Base-by-base conservation (phyloP, 2,797 vertebrate species). In the Serranus cabrilla region DNA sequence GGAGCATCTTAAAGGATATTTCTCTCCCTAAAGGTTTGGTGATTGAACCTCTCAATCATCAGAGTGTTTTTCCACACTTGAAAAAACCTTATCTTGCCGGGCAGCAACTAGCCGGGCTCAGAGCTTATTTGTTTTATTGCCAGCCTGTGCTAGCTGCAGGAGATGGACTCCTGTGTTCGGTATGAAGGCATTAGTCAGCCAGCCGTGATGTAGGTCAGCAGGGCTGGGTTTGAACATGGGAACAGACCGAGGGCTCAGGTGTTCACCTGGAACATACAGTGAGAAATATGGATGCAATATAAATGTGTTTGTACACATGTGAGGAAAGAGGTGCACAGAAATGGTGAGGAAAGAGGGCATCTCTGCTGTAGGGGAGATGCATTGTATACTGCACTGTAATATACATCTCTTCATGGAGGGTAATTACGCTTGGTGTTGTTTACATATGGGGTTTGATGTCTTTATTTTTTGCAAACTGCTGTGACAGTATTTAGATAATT, bases 141-240 rank as follows among this genome's bases (percentile, higher is more conserved):
- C 2, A 21, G 23, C 57, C 46, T 51, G 62, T 11, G 20, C 16
- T 18, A 16, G 65, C 76, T 62, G 57, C 66, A 27, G 73, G 64
- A 74, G 47, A 69, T 66, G 42, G 62, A 64, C 45, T 63, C 58
- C 7, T 23, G 42, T 57, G 74, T 66, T 49, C 34, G 14, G 11
- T 31, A n/a, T 67, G 57, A 50, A 46, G 10, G 56, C 56, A 69
- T 74, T 59, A 86, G 74, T 78, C 67, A 78, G 66, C 56, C 78
- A 56, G 69, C 31, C 49, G 11, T 34, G 69, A 87, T 82, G 80
- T 78, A 78, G 82, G 85, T 83, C 85, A 86, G 57, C 49, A 58
- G 56, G 59, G 31, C 67, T 42, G 58, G 21, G 50, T 72, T 21
- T 55, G 52, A 76, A 68, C 75, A 62, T 18, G 42, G 31, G 21